These are phyloP conservation scores for Oreotrochilus melanogaster DNA, from an alignment of 2,113 vertebrate species.

Conservation along the genomic window DNA sequence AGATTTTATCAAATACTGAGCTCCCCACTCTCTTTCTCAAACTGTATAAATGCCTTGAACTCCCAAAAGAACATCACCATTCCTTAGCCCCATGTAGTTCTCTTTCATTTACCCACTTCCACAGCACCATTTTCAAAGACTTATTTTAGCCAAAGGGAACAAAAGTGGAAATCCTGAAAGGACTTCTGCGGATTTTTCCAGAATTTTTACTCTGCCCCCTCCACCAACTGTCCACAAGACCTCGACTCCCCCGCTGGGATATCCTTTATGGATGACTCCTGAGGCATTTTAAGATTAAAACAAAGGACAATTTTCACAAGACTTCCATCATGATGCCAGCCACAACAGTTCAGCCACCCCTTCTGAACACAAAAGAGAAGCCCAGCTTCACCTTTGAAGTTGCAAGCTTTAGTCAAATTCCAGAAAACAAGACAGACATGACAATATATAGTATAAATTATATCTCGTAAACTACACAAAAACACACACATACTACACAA, in stretches of 20 bases:
- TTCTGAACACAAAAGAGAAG: constrained; percentile 35
- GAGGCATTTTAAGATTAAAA: constrained; percentile 68
- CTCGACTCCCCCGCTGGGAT: constrained; percentile 21
- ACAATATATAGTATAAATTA: background rate
- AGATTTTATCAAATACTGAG: constrained; percentile 69
- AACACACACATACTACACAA: accelerated
- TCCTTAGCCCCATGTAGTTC: constrained; percentile 68
- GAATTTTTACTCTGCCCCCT: constrained; percentile 62
- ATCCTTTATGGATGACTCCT: constrained; percentile 68
- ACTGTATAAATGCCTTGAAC: constrained; percentile 73
- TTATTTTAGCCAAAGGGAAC: constrained; percentile 73
- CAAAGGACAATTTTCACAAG: constrained; percentile 40
- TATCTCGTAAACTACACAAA: background rate
- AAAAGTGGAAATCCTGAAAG: constrained; percentile 75
- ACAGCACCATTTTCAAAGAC: constrained; percentile 74
- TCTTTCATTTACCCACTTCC: constrained; percentile 77
- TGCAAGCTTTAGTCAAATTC: constrained; percentile 39
- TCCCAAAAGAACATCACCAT: constrained; percentile 68
- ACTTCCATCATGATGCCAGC: background rate
- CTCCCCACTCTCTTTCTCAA: constrained; percentile 60
- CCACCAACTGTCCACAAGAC: constrained; percentile 65
- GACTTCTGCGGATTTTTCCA: constrained; percentile 66
- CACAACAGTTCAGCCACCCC: constrained; percentile 39
- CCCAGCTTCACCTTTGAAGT: constrained; percentile 18
- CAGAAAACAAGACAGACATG: constrained; percentile 31